A percentile compares a stretch with the other conserved stretches of the same genome.
These are phyloP conservation scores for Eonycteris spelaea DNA, from an alignment of 2,113 vertebrate genomes.

Conservation along the genomic window DNA sequence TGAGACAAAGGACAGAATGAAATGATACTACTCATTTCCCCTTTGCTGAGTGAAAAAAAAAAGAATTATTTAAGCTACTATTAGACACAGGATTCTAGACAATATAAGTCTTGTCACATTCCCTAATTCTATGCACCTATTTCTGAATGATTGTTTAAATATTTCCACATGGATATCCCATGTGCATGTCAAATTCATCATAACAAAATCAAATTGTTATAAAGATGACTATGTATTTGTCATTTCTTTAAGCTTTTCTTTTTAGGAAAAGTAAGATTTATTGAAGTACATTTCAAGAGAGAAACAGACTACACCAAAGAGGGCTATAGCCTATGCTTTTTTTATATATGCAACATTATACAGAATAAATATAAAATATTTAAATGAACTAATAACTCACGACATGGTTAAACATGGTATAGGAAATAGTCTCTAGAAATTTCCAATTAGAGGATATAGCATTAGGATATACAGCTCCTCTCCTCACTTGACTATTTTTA, in stretches of 20 bases:
- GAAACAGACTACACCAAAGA: too few relatives aligned
- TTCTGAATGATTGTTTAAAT: neutral
- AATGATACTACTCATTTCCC: neutral
- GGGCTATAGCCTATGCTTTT: neutral
- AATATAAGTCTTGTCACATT: neutral
- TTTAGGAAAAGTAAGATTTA: too few relatives aligned
- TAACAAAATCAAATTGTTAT: constrained; percentile 5
- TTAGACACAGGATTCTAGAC: neutral
- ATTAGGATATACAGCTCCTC: neutral
- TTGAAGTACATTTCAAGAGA: too few relatives aligned
- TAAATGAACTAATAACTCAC: neutral
- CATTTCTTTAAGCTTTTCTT: neutral
- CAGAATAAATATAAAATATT: neutral
- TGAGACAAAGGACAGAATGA: neutral
- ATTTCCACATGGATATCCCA: neutral
- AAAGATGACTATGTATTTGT: neutral
- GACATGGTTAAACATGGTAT: neutral
- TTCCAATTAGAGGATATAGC: neutral
- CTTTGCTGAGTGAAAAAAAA: neutral
- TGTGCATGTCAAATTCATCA: neutral
- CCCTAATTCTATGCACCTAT: neutral
- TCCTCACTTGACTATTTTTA: neutral
- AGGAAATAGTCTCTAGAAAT: neutral
- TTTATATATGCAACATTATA: neutral
- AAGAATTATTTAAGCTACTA: neutral